A percentile compares a stretch with the other conserved stretches of the same genome.
Evolutionary conservation across 2,113 vertebrate species (phyloP).

Genomic region (Laticauda laticaudata): DNA sequence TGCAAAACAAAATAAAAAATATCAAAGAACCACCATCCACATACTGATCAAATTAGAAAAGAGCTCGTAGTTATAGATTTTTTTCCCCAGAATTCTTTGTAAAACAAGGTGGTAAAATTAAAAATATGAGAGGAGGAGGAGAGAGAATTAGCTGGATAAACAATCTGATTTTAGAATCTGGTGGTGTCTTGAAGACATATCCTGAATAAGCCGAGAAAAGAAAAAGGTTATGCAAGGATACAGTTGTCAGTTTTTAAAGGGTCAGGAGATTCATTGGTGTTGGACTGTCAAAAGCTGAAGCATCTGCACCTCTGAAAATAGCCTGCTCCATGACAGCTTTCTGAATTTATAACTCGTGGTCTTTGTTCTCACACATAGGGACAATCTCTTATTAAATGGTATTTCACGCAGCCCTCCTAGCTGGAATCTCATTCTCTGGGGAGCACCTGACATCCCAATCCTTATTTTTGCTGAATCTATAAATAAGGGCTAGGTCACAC

Average conservation of each 20-base stretch:
- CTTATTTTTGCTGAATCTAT: neutral
- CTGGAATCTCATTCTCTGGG: neutral
- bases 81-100: neutral
- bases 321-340: neutral
- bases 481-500: no score
- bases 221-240: neutral
- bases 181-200: neutral
- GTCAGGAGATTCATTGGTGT: neutral
- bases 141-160: no score
- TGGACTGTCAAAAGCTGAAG: neutral
- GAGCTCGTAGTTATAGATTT: no score
- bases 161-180: neutral
- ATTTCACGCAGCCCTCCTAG: neutral
- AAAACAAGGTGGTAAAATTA: neutral
- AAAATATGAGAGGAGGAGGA: neutral
- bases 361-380: neutral
- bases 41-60: neutral
- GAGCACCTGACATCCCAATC: no score
- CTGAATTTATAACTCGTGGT: neutral
- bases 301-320: neutral
- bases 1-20: neutral
- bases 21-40: neutral
- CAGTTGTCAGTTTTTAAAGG: neutral
- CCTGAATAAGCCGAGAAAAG: neutral
- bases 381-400: neutral